phyloP scores from a whole-genome alignment of 2,113 vertebrate species.

The Proterorhinus semilunaris region DNA sequence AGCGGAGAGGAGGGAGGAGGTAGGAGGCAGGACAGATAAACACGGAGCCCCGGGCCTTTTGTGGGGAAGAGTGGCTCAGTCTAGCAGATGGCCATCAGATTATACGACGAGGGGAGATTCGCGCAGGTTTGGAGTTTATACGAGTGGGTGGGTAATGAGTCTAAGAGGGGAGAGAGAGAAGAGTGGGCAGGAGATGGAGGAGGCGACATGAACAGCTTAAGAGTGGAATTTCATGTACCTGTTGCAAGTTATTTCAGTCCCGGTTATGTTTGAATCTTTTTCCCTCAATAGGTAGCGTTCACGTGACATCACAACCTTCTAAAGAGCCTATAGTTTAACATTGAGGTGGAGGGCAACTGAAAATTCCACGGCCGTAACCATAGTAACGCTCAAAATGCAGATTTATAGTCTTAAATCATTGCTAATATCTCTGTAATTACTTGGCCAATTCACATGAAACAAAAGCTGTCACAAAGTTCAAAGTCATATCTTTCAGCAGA shows the following conservation, averaged over 20 bases:
- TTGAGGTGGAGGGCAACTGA: no score
- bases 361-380: no score
- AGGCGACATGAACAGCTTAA: slow-evolving; percentile 14
- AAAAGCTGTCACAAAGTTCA: no score
- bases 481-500: no score
- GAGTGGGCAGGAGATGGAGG: slow-evolving; percentile 30
- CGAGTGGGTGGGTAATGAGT: slow-evolving; percentile 70
- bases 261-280: not conserved
- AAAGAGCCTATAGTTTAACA: no score
- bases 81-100: slow-evolving; percentile 78
- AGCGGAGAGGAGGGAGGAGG: slow-evolving; percentile 26
- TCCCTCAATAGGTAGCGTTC: no score
- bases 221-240: slow-evolving; percentile 8
- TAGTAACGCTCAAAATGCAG: no score
- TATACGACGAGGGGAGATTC: slow-evolving; percentile 65
- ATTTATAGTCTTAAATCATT: no score
- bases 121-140: slow-evolving; percentile 51
- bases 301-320: no score
- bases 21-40: slow-evolving; percentile 65
- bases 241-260: not conserved
- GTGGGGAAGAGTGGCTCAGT: slow-evolving; percentile 66
- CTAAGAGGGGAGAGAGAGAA: slow-evolving; percentile 46
- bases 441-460: no score
- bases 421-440: no score
- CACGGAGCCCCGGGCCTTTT: slow-evolving; percentile 68